Base-by-base conservation (phyloP, 2,797 vertebrate species). In the Selene dorsalis region DNA sequence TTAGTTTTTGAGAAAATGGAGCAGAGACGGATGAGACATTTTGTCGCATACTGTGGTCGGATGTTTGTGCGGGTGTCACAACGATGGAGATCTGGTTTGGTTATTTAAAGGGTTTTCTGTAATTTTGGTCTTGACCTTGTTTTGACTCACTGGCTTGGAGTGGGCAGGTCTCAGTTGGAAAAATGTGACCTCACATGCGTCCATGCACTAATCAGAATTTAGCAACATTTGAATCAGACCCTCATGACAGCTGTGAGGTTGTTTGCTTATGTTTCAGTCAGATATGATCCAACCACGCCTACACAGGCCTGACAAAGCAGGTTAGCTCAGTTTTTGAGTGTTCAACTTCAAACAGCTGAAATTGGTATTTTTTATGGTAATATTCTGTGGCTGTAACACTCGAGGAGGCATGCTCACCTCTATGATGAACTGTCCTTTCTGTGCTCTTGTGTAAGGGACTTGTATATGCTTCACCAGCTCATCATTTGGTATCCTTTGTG, bases 1-100 rank as follows among this genome's bases (percentile, higher is more conserved):
- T 68, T 22, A 22, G 47, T 13, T 24, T 58, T 39, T 69, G 39
- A 75, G 6, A 53, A 73, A 73, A 39, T 65, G 45, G 35, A 68
- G 58, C 32, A 56, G 68, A 73, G 35, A 48, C 2, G 6, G 24
- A 38, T 9, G 8, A 17, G 57, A 59, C 6, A 35, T 39, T 58
- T 64, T 57, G 43, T 56, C 58, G 24, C 32, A 20, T 45, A 10
- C 39, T 43, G 39, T 61, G 69, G 58, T 61, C 28, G 39, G 22
- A 24, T 57, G 38, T 52, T 52, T 13, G 50, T 57, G 18, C 53
- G 32, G 32, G 62, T 57, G 53, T 55, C 45, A 63, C 13, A 32
- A 35, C 62, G 26, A 65, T 55, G 30, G 8, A 45, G 63, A 61
- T 61, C 16, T 24, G 3, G 65, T 62, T 47, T 50, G 20, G 3